phyloP scores from a whole-genome alignment of 2,113 vertebrate species.

The Ariopsis seemanni region DNA sequence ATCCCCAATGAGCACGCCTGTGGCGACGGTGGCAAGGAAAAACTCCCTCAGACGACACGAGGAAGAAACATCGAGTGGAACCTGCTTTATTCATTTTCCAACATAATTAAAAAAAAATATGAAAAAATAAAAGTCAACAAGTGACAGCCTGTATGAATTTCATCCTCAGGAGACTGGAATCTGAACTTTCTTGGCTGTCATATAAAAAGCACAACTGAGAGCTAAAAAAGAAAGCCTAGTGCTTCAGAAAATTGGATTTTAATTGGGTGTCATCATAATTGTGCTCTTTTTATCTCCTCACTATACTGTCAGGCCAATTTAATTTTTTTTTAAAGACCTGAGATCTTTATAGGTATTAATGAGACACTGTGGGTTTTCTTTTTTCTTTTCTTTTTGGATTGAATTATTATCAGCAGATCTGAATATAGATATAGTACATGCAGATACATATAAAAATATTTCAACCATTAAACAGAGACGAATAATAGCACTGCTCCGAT shows the following conservation, averaged over 20 bases:
- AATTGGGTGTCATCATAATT: not conserved
- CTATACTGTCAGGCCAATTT: not conserved
- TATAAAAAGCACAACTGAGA: not conserved
- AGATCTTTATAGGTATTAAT: not conserved
- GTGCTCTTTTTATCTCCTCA: not conserved
- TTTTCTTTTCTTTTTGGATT: not conserved
- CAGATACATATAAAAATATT: not conserved
- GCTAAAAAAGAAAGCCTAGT: not conserved
- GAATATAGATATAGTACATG: not conserved
- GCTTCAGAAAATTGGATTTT: not conserved
- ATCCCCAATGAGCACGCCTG: no score
- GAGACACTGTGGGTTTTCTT: not conserved
- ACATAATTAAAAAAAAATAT: not conserved
- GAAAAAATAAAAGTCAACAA: not conserved
- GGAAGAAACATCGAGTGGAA: no score
- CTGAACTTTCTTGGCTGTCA: not conserved
- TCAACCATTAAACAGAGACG: not conserved
- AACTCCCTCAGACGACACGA: no score
- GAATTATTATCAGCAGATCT: not conserved
- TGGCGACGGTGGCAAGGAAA: no score
- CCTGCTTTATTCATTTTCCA: not conserved
- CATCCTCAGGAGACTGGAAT: not conserved
- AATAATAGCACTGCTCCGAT: not conserved
- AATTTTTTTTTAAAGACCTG: not conserved
- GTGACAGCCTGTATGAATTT: not conserved